Conservation (phyloP, 2,888 invertebrate genomes). For the Drosophila demipolita region DNA sequence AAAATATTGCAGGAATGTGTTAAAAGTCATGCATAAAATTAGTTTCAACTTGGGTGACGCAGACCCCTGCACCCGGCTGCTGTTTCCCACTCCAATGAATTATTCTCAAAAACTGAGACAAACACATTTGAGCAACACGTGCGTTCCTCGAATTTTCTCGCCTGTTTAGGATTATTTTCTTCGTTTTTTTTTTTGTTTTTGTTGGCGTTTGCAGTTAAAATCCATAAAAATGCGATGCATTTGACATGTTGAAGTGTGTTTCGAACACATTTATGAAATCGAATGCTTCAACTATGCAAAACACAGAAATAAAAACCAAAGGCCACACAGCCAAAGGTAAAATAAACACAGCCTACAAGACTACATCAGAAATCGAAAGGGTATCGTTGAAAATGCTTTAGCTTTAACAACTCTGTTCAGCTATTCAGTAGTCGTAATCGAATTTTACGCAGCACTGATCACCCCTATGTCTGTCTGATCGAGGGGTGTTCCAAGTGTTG, state of each 20-base stretch:
- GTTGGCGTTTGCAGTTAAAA: conserved; percentile 67
- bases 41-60: conserved; percentile 77
- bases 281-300: conserved; percentile 45
- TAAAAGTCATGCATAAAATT: conserved; percentile 81
- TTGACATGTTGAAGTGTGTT: conserved; percentile 64
- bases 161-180: conserved; percentile 23
- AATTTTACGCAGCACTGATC: conserved; percentile 55
- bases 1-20: conserved; percentile 77
- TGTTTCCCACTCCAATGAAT: conserved; percentile 52
- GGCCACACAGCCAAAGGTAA: neutral
- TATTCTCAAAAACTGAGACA: conserved; percentile 58
- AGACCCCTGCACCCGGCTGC: conserved; percentile 36
- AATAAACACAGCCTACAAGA: too few species aligned
- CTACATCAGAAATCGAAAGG: neutral
- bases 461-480: conserved; percentile 26
- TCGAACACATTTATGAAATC: conserved; percentile 54
- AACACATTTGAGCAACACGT: conserved; percentile 73
- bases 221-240: conserved; percentile 59
- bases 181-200: conserved; percentile 3
- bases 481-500: conserved; percentile 30
- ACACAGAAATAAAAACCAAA: neutral
- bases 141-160: conserved; percentile 68
- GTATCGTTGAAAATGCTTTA: neutral
- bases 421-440: conserved; percentile 43
- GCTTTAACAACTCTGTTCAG: conserved; percentile 47